Base-by-base conservation (phyloP, 2,113 vertebrate genomes). In the Dromas ardeola region DNA sequence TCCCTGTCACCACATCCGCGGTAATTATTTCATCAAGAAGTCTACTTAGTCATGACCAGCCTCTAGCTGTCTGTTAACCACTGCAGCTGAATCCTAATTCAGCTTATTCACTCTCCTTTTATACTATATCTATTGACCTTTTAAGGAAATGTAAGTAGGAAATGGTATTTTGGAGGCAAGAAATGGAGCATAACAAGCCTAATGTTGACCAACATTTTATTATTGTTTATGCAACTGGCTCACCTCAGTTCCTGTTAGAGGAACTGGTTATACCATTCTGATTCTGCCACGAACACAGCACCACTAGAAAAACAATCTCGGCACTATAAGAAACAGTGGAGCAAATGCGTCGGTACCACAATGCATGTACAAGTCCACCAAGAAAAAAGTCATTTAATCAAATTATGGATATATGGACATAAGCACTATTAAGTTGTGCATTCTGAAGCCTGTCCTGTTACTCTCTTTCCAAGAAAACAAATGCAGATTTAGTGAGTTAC, bases 91-190 rank as follows among this genome's bases (percentile, higher is more conserved):
- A 88, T 63, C 47, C n/a, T 55, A 53, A 55, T 90, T 85, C 65
- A 80, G 13, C 22, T 32, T 63, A 45, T 63, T 76, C 15, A 40
- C 38, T 20, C 9, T 52, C 3, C 19, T 83, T 88, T 79, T 73
- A 59, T 17, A 50, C 52, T 34, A 23, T 26, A 65, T 63, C 9
- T 58, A 23, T 36, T 81, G 43, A 25, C 4, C 4, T 72, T 67
- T 74, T 61, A 72, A 80, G 38, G n/a, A 88, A 92, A 66, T 78
- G 29, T 34, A 88, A 85, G 29, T 32, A 52, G 47, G n/a, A 93
- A 81, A 53, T 71, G 2, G 32, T 49, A 43, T 50, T 53, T 5
- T 42, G 34, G 11, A 74, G 29, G 29, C n/a, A 94, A 79, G 47
- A 80, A 94, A 71, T 50, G 30, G 19, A 94, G 26, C 47, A 40